phyloP scores from a whole-genome alignment of 2,797 vertebrate species.

The Loris lydekkerianus region DNA sequence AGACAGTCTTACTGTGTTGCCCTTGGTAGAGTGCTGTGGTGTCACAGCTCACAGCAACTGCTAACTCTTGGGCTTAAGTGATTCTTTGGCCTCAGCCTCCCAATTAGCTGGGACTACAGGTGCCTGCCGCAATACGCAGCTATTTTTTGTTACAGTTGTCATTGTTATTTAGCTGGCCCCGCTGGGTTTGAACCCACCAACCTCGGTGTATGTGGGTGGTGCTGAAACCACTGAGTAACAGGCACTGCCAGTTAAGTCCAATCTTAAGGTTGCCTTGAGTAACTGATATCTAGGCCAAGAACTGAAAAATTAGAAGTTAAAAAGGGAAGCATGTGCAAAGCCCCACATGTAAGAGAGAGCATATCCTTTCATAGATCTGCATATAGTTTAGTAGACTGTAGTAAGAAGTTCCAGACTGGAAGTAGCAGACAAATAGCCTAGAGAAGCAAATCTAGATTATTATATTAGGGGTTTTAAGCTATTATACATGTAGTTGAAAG shows the following conservation, averaged over 20 bases:
- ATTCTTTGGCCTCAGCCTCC: too few species aligned
- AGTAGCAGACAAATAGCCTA: background rate
- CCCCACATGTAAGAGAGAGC: background rate
- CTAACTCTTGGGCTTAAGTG: too few species aligned
- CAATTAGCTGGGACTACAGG: too few species aligned
- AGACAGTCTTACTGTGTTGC: too few species aligned
- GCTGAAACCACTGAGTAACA: too few species aligned
- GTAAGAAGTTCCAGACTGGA: background rate
- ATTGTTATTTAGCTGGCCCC: too few species aligned
- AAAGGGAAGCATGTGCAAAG: background rate
- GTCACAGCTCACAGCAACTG: too few species aligned
- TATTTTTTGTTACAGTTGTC: too few species aligned
- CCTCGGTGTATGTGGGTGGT: too few species aligned
- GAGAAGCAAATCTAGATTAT: conserved; percentile 27
- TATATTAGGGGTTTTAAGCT: conserved; percentile 50
- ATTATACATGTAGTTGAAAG: background rate
- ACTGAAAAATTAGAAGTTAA: conserved; percentile 47
- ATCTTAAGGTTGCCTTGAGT: conserved; percentile 49
- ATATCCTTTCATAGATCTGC: conserved; percentile 26
- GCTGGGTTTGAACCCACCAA: too few species aligned
- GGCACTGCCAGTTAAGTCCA: background rate
- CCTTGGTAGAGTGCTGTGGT: too few species aligned
- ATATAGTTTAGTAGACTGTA: conserved; percentile 7
- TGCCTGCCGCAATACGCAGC: too few species aligned
- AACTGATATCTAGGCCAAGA: conserved; percentile 1